Evolutionary conservation across 37 sponge, comb jelly and placozoan species (phyloP), one percentile per base, ranked within the genome.

Genomic region (Mnemiopsis leidyi): DNA sequence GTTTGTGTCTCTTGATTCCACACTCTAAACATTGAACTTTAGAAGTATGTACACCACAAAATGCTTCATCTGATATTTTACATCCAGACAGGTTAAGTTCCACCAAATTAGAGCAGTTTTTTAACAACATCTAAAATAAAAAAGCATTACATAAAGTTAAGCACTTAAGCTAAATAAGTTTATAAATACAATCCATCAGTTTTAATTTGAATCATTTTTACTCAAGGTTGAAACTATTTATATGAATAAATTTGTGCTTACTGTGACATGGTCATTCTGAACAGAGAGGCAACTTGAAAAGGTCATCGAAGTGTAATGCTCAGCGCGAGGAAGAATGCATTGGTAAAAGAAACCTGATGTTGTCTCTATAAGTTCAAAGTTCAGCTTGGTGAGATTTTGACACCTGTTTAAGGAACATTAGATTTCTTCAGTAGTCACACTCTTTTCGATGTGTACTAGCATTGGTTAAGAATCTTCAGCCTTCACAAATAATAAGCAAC

Each of bases 1-100:
- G 32, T 32, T 77, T 85, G 90, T 18, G 90, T 40, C 90, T 38
- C 39, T 39, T 85, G 90, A 39, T 85, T 2, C 90, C 90, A 85
- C 90, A 85, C 0, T 85, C 90, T 24, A 13, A 23, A 39, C 90
- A 85, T 25, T 85, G 90, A 18, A 85, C 25, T 85, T 2, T 38
- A 7, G 32, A 23, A 28, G 25, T 13, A 23, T 39, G 24, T 3
- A 85, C 61, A 3, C 3, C 23, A 2, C 0, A 23, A 29, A 85
- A 85, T 21, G 90, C 90, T n/a, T 39, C 61, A 39, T 85, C 90
- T 39, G 90, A 40, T 85, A 85, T 39, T 5, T 9, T 13, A 26
- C 61, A 85, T 0, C 24, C n/a, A 40, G 35, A 38, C 48, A 85
- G 35, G 90, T 85, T 85, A 28, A 85, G 61, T 24, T 38, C 40